Base-by-base conservation (phyloP, 2,113 vertebrate species). In the Romanogobio albipinnatus region DNA sequence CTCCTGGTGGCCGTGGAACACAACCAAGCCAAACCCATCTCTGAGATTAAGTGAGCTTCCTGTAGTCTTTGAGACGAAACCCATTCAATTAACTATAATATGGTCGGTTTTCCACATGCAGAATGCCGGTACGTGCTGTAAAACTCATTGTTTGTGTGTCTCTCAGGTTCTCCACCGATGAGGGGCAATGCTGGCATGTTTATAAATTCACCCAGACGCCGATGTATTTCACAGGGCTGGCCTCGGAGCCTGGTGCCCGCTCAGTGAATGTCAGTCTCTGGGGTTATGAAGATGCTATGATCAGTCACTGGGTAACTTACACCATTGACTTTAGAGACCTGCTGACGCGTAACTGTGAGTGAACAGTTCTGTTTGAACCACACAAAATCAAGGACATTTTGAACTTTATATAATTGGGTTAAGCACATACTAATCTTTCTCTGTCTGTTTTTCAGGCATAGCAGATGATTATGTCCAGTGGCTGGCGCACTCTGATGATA, bases 231-330 rank as follows among this genome's bases (percentile, higher is more conserved):
- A 98, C 96, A 0, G 97, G 97, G 0, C 91, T 99, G 75, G 97
- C 97, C 5, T 97, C 96, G 0, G 97, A 99, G 87, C 97, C 98
- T 0, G 98, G 97, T 2, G 96, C 97, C 1, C 95, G 93, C 45
- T 98, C 97, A 61, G 95, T 98, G 95, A 98, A 96, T 15, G 93
- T 98, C 92, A 99, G 96, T 90, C 87, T 99, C 66, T 98, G 98
- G 98, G 98, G 98, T 14, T 98, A 97, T 94, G 91, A 92, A 14
- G 95, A 94, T 0, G 91, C 90, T 64, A 90, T 95, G 85, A 90
- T 94, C 24, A 94, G 88, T 80, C 93, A 93, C 80, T 98, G 97
- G 97, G 93, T 97, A 64, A 97, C 97, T 64, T 95, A 97, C 90
- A 99, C 98, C 84, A 94, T 98, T 9, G 97, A 99, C 89, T 97